Evolutionary conservation across 1,140 invertebrate genomes (phyloP), one percentile per base, ranked within the genome.

Genomic region (Achroia grisella): DNA sequence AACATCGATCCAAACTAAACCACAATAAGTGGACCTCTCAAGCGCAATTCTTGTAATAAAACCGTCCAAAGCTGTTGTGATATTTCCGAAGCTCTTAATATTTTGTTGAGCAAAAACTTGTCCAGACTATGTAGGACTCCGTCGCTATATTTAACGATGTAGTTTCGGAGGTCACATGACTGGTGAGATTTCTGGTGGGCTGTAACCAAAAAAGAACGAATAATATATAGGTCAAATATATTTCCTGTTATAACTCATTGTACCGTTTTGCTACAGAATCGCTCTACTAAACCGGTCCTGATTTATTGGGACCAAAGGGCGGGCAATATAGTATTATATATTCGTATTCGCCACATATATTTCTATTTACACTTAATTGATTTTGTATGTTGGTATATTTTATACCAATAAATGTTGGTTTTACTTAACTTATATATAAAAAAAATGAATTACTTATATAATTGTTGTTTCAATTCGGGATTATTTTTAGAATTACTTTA

Each of bases 211-310:
- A 56, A 50, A 39, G 56, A 23, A 23, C 17, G 53, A 55, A 52
- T 69, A 70, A 77, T 72, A 61, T 51, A 40, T 74, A 75, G 68
- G 74, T 81, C 72, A 76, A 70, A 76, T 78, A 66, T 81, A 73
- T 77, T 78, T 78, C 62, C 71, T 52, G 71, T 67, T 78, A 78
- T 77, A 78, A 78, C 62, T 81, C 72, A 76, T 71, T 57, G 68
- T 60, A 62, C 58, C 61, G 56, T 77, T 76, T 58, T 52, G 49
- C 49, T 59, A 56, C 60, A 48, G 69, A 67, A 73, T 71, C 59
- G 73, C 68, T 55, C 56, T 52, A 69, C 53, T 75, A 66, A 73
- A 65, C 64, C 59, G 48, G 54, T 48, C 39, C 56, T 68, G 67
- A 70, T 75, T 76, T 73, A 76, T 75, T 39, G 56, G 30, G 17